phyloP scores from a whole-genome alignment of 2,797 vertebrate species.

The Anolis apletophallus region DNA sequence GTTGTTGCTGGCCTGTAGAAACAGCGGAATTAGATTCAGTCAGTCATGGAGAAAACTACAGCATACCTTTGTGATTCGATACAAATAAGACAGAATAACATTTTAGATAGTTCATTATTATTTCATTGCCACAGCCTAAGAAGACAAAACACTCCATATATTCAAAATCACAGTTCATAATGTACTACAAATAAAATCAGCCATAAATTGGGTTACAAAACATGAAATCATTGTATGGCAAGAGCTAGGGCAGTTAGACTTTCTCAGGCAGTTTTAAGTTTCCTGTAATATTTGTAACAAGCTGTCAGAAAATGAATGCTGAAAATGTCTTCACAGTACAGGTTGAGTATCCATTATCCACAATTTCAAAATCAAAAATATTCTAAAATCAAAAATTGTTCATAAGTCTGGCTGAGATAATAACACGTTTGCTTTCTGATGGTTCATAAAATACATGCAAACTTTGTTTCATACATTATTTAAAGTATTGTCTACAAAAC shows the following conservation, averaged over 20 bases:
- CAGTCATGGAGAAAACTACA: conserved; percentile 46
- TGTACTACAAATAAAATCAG: conserved; percentile 2
- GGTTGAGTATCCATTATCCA: no score
- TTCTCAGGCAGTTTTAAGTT: neutral
- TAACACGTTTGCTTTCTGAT: no score
- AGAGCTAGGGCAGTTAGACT: neutral
- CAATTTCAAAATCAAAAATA: no score
- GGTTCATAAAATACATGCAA: no score
- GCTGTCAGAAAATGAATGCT: neutral
- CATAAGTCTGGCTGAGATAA: no score
- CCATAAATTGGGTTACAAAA: neutral
- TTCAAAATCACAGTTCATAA: conserved; percentile 35
- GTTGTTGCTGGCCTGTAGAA: conserved; percentile 61
- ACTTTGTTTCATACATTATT: no score
- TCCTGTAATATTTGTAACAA: neutral
- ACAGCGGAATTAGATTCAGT: conserved; percentile 59
- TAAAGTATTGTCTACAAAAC: no score
- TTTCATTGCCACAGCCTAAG: neutral
- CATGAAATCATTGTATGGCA: neutral
- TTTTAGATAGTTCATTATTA: conserved; percentile 21
- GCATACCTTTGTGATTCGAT: conserved; percentile 19
- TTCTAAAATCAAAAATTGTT: no score
- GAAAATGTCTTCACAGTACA: neutral
- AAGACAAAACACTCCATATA: conserved; percentile 23
- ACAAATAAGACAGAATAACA: conserved; percentile 32